Evolutionary conservation across 2,113 vertebrate genomes (phyloP).

Genomic region (Monopterus albus): DNA sequence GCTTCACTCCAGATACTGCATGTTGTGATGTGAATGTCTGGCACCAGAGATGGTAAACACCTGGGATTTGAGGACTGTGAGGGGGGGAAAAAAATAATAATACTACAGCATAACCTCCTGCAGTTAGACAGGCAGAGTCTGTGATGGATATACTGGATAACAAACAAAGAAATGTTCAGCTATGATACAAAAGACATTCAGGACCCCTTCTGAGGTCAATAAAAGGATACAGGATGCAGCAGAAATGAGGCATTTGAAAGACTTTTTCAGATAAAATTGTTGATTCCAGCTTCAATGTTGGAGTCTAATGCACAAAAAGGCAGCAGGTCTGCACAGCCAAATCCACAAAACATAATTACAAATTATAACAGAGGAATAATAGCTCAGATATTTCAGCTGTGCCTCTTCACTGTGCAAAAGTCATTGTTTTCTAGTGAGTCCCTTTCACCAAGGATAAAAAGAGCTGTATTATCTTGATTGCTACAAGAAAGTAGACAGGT

Average conservation of each 20-base stretch:
- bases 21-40: constrained; percentile 19
- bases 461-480: too few species aligned
- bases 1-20: not conserved
- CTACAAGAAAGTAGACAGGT: too few species aligned
- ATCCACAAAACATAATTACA: too few species aligned
- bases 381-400: too few species aligned
- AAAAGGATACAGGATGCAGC: not conserved
- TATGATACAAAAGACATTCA: not conserved
- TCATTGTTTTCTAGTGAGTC: too few species aligned
- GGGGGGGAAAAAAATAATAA: constrained; percentile 30
- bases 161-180: not conserved
- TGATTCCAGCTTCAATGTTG: not conserved
- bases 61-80: constrained; percentile 43
- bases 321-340: too few species aligned
- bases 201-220: constrained; percentile 9
- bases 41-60: constrained; percentile 38
- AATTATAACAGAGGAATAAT: too few species aligned
- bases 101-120: constrained; percentile 25
- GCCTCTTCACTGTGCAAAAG: too few species aligned
- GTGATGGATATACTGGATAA: constrained; percentile 22
- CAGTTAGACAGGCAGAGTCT: constrained; percentile 9
- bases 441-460: too few species aligned
- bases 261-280: not conserved
- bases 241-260: not conserved
- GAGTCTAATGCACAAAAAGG: too few species aligned